phyloP scores from a whole-genome alignment of 2,113 vertebrate species.

The Calidris pugnax region DNA sequence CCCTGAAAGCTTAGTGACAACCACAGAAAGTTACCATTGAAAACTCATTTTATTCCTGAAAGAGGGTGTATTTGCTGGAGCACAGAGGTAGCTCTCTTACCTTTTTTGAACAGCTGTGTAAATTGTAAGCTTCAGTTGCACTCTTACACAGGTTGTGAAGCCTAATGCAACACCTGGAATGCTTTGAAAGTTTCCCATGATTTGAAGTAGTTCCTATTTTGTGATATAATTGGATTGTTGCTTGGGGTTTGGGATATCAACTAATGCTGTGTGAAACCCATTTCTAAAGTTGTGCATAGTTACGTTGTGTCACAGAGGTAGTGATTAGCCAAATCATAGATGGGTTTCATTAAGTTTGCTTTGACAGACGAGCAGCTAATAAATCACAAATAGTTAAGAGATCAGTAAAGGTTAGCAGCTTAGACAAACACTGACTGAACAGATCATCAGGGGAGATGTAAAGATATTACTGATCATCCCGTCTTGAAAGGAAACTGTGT shows the following conservation, averaged over 20 bases:
- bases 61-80: background rate
- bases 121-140: background rate
- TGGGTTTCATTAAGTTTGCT: background rate
- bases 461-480: background rate
- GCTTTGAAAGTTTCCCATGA: background rate
- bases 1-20: background rate
- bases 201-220: background rate
- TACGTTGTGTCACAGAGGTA: background rate
- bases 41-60: background rate
- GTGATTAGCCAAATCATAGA: background rate
- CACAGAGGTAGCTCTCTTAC: background rate
- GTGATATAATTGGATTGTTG: background rate
- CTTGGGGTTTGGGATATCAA: background rate
- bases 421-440: background rate
- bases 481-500: background rate
- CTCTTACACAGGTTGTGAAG: fast-evolving
- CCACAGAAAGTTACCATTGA: background rate
- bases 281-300: fast-evolving
- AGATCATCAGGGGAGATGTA: background rate
- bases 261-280: background rate
- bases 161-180: fast-evolving
- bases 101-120: background rate
- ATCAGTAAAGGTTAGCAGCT: background rate
- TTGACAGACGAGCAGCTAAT: background rate
- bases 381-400: background rate